Percentiles rank a stretch among this genome's conserved stretches.
Evolutionary conservation across 1,140 invertebrate genomes (phyloP).

Genomic region (Pseudoatta argentina): DNA sequence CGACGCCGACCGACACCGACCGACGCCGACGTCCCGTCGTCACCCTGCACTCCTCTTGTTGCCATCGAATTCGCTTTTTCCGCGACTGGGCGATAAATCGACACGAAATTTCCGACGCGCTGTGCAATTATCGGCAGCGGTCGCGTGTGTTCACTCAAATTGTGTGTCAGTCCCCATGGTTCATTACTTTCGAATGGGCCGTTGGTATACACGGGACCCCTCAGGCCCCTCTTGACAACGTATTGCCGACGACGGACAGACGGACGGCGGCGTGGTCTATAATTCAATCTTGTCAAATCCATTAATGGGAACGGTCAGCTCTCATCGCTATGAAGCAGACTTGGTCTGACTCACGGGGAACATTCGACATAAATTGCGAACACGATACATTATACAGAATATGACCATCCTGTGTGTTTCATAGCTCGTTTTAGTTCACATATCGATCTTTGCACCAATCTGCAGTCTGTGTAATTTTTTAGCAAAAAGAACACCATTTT

Average conservation of each 20-base stretch:
- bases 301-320: conserved; percentile 72
- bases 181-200: conserved; percentile 77
- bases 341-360: conserved; percentile 63
- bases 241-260: conserved; percentile 65
- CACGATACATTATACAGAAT: neutral
- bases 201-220: conserved; percentile 42
- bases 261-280: conserved; percentile 69
- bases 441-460: neutral
- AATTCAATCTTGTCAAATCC: conserved; percentile 81
- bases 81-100: conserved; percentile 70
- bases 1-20: neutral
- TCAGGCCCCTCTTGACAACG: conserved; percentile 46
- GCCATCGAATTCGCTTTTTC: conserved; percentile 47
- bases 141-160: conserved; percentile 69
- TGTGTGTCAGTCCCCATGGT: conserved; percentile 53
- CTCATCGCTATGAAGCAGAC: conserved; percentile 49
- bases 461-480: neutral
- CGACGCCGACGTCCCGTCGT: neutral
- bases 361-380: conserved; percentile 40
- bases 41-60: neutral
- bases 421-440: neutral
- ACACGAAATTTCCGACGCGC: conserved; percentile 68
- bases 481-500: neutral
- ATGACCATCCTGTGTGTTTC: neutral
- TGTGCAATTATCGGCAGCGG: conserved; percentile 76